These are phyloP conservation scores for Microcebus tavaratra DNA, from an alignment of 2,113 vertebrate genomes.

Conservation along the genomic window DNA sequence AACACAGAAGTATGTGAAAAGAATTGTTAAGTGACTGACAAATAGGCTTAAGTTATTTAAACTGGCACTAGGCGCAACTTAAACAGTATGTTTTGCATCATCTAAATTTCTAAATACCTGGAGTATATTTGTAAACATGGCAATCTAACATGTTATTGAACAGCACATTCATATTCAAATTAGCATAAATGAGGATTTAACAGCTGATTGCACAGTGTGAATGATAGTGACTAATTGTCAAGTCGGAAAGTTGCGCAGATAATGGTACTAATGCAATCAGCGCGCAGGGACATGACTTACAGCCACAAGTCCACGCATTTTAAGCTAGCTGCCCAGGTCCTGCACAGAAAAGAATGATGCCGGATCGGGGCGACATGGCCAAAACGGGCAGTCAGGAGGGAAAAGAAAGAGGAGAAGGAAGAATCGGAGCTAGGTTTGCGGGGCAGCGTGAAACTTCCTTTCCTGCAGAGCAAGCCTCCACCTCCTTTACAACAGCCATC, in stretches of 20 bases:
- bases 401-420: not conserved
- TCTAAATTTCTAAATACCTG: conserved; percentile 88
- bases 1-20: conserved; percentile 74
- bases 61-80: conserved; percentile 73
- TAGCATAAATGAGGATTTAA: conserved; percentile 87
- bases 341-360: not conserved
- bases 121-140: conserved; percentile 89
- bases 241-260: conserved; percentile 71
- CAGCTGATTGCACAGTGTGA: conserved; percentile 88
- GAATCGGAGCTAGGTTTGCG: not conserved
- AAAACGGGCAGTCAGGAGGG: conserved; percentile 12
- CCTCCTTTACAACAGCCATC: conserved; percentile 77
- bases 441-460: conserved; percentile 41
- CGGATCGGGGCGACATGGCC: not conserved
- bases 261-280: conserved; percentile 63
- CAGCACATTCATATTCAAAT: conserved; percentile 85
- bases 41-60: conserved; percentile 85
- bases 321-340: not conserved
- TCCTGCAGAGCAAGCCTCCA: conserved; percentile 53
- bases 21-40: conserved; percentile 83
- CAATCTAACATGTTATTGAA: conserved; percentile 83
- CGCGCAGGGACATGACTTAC: not conserved
- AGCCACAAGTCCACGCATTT: not conserved
- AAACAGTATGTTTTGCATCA: conserved; percentile 82
- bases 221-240: conserved; percentile 84